phyloP scores from a whole-genome alignment of 2,113 vertebrate genomes.

The Corydoras sp. region DNA sequence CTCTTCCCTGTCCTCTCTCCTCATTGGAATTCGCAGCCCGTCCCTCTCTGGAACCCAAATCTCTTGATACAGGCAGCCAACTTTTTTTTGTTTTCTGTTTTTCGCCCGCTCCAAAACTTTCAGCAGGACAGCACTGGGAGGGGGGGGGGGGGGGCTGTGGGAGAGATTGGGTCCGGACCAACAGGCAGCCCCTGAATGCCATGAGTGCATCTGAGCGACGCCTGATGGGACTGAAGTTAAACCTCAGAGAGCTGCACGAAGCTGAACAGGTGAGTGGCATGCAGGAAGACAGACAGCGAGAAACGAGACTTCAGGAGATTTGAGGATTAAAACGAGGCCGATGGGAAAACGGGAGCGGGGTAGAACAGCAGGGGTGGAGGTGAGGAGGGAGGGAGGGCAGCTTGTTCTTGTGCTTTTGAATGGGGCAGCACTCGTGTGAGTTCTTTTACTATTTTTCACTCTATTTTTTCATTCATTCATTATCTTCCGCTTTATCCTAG shows the following conservation, averaged over 20 bases:
- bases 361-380: too few species aligned
- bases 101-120: slow-evolving; percentile 59
- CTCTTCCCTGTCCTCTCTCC: slow-evolving; percentile 24
- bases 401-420: slow-evolving; percentile 29
- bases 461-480: too few species aligned
- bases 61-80: slow-evolving; percentile 60
- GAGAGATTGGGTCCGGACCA: slow-evolving; percentile 16
- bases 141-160: background rate
- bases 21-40: slow-evolving; percentile 69
- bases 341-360: background rate
- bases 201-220: slow-evolving; percentile 9
- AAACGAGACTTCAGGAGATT: slow-evolving; percentile 17
- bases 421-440: slow-evolving; percentile 17
- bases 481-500: too few species aligned
- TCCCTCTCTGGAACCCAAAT: slow-evolving; percentile 58
- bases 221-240: slow-evolving; percentile 36
- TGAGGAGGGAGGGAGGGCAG: background rate
- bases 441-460: slow-evolving; percentile 13
- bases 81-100: slow-evolving; percentile 58
- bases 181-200: slow-evolving; percentile 17
- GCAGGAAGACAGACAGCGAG: slow-evolving; percentile 21
- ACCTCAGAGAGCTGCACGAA: slow-evolving; percentile 13
- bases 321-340: slow-evolving; percentile 7
- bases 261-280: slow-evolving; percentile 12
- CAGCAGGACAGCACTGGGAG: slow-evolving; percentile 8